Base-by-base conservation (phyloP, 2,797 vertebrate species). In the Lutjanus argentimaculatus region DNA sequence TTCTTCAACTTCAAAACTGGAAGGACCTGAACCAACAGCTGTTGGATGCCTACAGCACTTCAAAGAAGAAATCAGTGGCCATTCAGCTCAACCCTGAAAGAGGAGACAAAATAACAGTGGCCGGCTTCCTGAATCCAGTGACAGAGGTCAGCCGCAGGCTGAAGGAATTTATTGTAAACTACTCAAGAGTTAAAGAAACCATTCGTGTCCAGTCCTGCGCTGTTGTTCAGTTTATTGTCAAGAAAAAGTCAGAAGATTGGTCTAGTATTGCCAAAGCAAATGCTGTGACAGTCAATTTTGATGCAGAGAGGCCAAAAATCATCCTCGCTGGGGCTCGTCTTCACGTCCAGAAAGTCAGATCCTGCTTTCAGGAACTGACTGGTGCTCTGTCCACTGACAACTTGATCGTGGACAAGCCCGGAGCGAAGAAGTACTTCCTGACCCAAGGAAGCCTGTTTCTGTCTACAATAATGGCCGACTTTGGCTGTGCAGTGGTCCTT, bases 361-460 rank as follows among this genome's bases (percentile, higher is more conserved):
- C 40, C 0, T 8, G 3, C 0, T 58, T 97, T n/a, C 77, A 76
- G 63, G 52, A 92, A 36, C 49, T 95, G 25, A 1, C 74, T 0
- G 65, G 68, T 1, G 70, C 72, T 3, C 77, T 98, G 22, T 67
- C 42, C 64, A 74, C 78, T 4, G 94, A 94, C 55, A 85, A 11
- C 0, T 77, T 97, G 7, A n/a, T 0, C 1, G 84, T 97, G 52
- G 91, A 95, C 82, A 97, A 96, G 58, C 97, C 97, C 0, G 97
- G 97, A 58, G 95, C 94, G 17, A 96, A 92, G 79, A 95, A 95
- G 52, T 93, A 94, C 69, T 98, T 97, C 77, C 83, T 48, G 72
- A 88, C 92, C 2, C 92, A 93, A 46, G 86, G 91, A 49, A 55
- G 63, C 6, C 0, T 77, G 0, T 90, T 84, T 19, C 55, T 95